Evolutionary conservation across 2,797 vertebrate genomes (phyloP).

Genomic region (Lycodopsis pacificus): DNA sequence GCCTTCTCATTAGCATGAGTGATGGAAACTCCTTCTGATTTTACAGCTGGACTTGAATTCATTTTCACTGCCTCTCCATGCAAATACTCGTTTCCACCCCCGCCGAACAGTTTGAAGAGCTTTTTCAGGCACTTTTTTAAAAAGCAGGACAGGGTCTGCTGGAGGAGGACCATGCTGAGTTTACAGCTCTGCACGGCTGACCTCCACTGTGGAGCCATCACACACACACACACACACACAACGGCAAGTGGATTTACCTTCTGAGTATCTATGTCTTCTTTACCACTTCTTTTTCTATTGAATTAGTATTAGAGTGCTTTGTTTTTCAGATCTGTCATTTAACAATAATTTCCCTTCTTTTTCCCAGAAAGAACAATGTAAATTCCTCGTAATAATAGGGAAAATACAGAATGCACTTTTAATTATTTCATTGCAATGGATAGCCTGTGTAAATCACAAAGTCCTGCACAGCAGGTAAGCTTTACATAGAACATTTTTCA

Average conservation of each 20-base stretch:
- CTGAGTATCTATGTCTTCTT: not conserved
- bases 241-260: not conserved
- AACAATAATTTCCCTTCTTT: not conserved
- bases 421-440: not conserved
- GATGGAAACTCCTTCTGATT: constrained; percentile 54
- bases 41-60: constrained; percentile 39
- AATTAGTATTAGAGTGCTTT: not conserved
- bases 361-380: not conserved
- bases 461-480: not conserved
- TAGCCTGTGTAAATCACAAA: not conserved
- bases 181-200: constrained; percentile 17
- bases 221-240: not conserved
- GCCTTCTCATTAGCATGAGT: constrained; percentile 57
- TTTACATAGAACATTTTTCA: not conserved
- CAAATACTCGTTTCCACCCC: constrained; percentile 33
- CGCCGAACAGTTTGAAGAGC: constrained; percentile 24
- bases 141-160: constrained; percentile 9
- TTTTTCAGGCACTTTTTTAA: constrained; percentile 22
- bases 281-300: no score
- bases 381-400: not conserved
- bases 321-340: not conserved
- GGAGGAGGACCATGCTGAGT: not conserved
- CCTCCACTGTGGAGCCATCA: not conserved
- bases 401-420: not conserved
- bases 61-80: constrained; percentile 33